These are phyloP conservation scores for Lepus europaeus DNA, from an alignment of 2,113 vertebrate genomes.

Conservation along the genomic window DNA sequence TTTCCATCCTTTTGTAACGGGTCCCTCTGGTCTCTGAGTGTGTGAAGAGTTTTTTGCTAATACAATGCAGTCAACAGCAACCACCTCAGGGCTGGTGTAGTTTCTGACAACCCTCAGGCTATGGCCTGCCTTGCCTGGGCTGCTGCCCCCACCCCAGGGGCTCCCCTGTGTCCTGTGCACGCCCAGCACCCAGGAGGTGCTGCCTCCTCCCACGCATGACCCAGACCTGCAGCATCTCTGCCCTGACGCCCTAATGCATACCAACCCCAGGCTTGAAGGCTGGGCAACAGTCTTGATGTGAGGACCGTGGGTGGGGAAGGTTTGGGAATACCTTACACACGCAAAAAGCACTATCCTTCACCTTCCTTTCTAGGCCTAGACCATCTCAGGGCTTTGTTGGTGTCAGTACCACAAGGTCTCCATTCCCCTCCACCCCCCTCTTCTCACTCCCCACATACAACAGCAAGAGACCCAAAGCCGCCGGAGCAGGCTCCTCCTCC, in stretches of 20 bases:
- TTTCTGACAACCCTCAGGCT: neutral
- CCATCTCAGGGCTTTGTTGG: neutral
- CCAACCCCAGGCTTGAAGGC: neutral
- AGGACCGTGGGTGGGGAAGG: neutral
- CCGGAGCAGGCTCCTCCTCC: neutral
- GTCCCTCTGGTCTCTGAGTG: neutral
- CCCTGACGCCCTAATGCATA: neutral
- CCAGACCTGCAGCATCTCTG: neutral
- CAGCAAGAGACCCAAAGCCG: neutral
- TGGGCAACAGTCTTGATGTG: neutral
- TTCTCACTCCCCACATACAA: neutral
- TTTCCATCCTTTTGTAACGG: neutral
- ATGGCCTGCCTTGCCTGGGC: neutral
- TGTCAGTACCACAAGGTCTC: neutral
- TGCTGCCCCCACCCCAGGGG: too few relatives aligned
- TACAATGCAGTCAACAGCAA: neutral
- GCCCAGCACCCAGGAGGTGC: accelerated
- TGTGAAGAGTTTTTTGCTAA: neutral
- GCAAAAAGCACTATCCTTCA: neutral
- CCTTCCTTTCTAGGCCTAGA: neutral
- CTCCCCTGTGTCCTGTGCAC: too few relatives aligned
- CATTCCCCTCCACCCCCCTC: neutral
- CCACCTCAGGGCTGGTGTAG: neutral
- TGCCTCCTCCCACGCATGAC: too few relatives aligned
- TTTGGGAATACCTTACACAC: neutral